These are phyloP conservation scores for Okamejei kenojei DNA, from an alignment of 2,797 vertebrate genomes.

Conservation along the genomic window DNA sequence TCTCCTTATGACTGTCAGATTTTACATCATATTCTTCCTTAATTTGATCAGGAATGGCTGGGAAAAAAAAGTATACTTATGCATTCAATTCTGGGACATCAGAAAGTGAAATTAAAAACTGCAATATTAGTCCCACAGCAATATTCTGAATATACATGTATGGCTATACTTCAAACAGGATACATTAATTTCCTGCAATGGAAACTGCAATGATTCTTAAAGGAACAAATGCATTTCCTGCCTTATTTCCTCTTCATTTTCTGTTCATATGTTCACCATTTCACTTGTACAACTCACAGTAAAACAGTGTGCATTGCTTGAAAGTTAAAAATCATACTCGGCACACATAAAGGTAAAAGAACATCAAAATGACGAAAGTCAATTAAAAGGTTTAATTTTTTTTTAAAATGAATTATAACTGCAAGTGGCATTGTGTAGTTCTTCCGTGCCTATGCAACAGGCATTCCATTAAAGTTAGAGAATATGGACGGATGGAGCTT, in stretches of 20 bases:
- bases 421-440: neutral
- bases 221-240: too few relatives aligned
- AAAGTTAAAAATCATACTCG: neutral
- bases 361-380: neutral
- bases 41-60: neutral
- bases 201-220: neutral
- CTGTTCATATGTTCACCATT: neutral
- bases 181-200: neutral
- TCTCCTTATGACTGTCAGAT: conserved; percentile 15
- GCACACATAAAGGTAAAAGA: neutral
- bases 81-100: neutral
- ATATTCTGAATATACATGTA: neutral
- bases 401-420: neutral
- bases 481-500: neutral
- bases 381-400: too few relatives aligned
- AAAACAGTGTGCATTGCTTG: neutral
- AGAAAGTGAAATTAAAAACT: neutral
- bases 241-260: neutral
- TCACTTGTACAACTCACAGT: neutral
- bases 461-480: neutral
- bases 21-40: neutral
- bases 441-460: neutral
- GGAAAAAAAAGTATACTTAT: too few relatives aligned
- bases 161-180: neutral
- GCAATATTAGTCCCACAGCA: neutral